phyloP scores from a whole-genome alignment of 2,888 invertebrate genomes.

The Endomychus coccineus region DNA sequence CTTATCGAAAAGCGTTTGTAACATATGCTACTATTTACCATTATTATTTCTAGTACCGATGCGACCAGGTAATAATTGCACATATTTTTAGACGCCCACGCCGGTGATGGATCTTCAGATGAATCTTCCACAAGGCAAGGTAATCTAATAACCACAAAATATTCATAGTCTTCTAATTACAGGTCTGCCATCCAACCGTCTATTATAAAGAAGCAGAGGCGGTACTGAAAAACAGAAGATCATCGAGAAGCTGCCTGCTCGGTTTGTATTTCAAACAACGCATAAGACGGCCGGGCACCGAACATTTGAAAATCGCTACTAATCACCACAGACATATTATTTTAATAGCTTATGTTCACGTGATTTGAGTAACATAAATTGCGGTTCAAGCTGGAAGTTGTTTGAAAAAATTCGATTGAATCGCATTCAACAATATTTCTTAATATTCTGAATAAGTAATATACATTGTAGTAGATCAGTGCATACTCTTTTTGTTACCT shows the following conservation, averaged over 20 bases:
- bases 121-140: constrained; percentile 8
- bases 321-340: constrained; percentile 7
- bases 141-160: constrained; percentile 38
- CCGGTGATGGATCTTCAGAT: too few species aligned
- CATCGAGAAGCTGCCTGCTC: constrained; percentile 11
- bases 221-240: constrained; percentile 22
- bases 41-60: too few species aligned
- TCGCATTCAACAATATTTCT: too few species aligned
- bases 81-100: constrained; percentile 9
- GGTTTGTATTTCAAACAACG: constrained; percentile 10
- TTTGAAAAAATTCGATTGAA: too few species aligned
- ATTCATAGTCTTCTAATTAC: constrained; percentile 40
- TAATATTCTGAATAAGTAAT: too few species aligned
- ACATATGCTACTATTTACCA: too few species aligned
- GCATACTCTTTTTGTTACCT: too few species aligned
- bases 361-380: too few species aligned
- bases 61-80: constrained; percentile 11
- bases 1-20: too few species aligned
- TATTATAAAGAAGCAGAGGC: constrained; percentile 43
- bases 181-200: constrained; percentile 38
- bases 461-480: too few species aligned
- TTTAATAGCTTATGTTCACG: too few species aligned
- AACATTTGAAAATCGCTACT: constrained; percentile 12
- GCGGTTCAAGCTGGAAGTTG: too few species aligned
- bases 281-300: constrained; percentile 8